Evolutionary conservation across 2,888 invertebrate genomes (phyloP).

Genomic region (Phasia obesa): DNA sequence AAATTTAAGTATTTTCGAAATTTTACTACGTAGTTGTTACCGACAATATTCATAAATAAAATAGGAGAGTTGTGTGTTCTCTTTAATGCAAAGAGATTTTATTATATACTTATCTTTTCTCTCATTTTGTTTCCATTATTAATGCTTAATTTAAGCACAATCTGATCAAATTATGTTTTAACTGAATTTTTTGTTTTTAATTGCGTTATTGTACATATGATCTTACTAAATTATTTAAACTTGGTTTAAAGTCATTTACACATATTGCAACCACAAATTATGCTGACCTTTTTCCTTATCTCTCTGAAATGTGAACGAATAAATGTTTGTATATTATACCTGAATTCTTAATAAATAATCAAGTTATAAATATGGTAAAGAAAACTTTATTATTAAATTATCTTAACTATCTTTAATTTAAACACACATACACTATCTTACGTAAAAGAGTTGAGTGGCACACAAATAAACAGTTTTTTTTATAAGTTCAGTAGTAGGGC

Average conservation of each 20-base stretch:
- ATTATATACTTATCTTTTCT: too few species aligned
- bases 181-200: too few species aligned
- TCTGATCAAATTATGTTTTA: too few species aligned
- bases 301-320: conserved; percentile 35
- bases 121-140: too few species aligned
- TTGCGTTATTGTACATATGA: too few species aligned
- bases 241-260: neutral
- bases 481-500: neutral
- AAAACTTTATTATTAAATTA: conserved; percentile 63
- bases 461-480: neutral
- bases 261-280: conserved; percentile 32
- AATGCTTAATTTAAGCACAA: too few species aligned
- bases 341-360: conserved; percentile 52
- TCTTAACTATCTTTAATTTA: conserved; percentile 21
- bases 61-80: too few species aligned
- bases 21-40: too few species aligned
- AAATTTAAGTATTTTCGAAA: too few species aligned
- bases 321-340: conserved; percentile 20
- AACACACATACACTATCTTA: neutral
- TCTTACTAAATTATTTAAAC: neutral
- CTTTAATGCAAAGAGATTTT: too few species aligned
- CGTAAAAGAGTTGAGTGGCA: neutral
- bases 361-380: conserved; percentile 41
- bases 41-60: too few species aligned
- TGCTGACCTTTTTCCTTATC: conserved; percentile 47